Conservation (phyloP, 2,888 invertebrate genomes). For the Meiosimyza platycephala region DNA sequence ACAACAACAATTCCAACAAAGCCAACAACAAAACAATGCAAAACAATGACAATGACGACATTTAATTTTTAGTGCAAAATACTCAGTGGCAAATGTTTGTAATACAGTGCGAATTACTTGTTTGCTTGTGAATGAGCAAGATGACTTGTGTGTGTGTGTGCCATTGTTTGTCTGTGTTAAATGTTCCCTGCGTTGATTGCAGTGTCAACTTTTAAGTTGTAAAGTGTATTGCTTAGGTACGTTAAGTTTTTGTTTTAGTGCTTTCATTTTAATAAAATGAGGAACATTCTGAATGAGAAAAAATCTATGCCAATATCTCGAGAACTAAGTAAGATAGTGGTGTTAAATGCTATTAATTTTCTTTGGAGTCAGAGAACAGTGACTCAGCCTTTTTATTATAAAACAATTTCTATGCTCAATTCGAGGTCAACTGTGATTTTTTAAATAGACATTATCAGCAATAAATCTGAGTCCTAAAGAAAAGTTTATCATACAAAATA, state of each 20-base stretch:
- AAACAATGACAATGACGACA: slow-evolving; percentile 19
- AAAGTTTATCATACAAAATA: too few relatives aligned
- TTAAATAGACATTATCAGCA: too few relatives aligned
- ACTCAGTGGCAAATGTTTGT: slow-evolving; percentile 35
- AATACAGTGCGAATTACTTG: slow-evolving; percentile 35
- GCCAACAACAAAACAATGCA: slow-evolving; percentile 11
- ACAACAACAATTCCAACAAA: slow-evolving; percentile 9
- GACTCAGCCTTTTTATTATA: too few relatives aligned
- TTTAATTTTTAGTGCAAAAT: slow-evolving; percentile 29
- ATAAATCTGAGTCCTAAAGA: too few relatives aligned
- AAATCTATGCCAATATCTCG: too few relatives aligned
- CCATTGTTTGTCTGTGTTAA: not conserved
- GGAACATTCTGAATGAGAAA: too few relatives aligned
- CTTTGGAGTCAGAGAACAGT: too few relatives aligned
- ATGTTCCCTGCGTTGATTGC: slow-evolving; percentile 17
- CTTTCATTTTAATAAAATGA: not conserved
- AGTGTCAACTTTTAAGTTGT: not conserved
- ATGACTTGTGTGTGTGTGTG: not conserved
- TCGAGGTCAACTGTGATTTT: too few relatives aligned
- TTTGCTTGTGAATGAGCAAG: slow-evolving; percentile 9
- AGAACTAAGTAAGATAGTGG: too few relatives aligned
- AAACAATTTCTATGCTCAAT: too few relatives aligned
- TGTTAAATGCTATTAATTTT: too few relatives aligned
- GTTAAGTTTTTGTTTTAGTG: not conserved
- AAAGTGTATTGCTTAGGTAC: not conserved